These are phyloP conservation scores for Geotrupes spiniger DNA, from an alignment of 2,888 invertebrate genomes.

Conservation along the genomic window DNA sequence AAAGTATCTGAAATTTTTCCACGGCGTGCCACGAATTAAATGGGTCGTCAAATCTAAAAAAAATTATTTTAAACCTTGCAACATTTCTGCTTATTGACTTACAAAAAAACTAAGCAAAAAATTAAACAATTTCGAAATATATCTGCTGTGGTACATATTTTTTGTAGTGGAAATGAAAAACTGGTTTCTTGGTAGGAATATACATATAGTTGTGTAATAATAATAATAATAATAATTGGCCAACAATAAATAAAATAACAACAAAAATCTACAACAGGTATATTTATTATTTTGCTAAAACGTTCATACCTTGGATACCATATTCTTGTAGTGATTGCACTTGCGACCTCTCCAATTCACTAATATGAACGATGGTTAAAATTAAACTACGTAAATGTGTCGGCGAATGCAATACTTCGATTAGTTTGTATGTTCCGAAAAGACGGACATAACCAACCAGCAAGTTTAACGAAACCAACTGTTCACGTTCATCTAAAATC, in stretches of 20 bases:
- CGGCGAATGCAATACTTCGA: constrained; percentile 55
- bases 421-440: constrained; percentile 57
- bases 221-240: constrained; percentile 5
- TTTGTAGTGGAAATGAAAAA: no score
- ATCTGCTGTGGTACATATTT: no score
- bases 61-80: no score
- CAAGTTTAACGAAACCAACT: constrained; percentile 61
- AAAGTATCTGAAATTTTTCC: constrained; percentile 65
- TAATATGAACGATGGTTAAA: constrained; percentile 55
- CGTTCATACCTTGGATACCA: constrained; percentile 47
- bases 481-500: constrained; percentile 63
- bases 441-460: constrained; percentile 65
- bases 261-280: no score
- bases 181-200: no score
- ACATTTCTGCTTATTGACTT: no score
- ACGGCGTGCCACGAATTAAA: constrained; percentile 45
- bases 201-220: no score
- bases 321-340: constrained; percentile 57
- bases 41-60: no score
- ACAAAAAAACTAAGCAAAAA: no score
- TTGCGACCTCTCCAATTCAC: constrained; percentile 53
- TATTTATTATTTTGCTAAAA: no score
- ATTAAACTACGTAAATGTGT: constrained; percentile 58
- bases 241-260: constrained; percentile 7
- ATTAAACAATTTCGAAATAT: no score